Evolutionary conservation across 2,797 vertebrate genomes (phyloP), one percentile per base, ranked within the genome.

Genomic region (Thaleichthys pacificus): DNA sequence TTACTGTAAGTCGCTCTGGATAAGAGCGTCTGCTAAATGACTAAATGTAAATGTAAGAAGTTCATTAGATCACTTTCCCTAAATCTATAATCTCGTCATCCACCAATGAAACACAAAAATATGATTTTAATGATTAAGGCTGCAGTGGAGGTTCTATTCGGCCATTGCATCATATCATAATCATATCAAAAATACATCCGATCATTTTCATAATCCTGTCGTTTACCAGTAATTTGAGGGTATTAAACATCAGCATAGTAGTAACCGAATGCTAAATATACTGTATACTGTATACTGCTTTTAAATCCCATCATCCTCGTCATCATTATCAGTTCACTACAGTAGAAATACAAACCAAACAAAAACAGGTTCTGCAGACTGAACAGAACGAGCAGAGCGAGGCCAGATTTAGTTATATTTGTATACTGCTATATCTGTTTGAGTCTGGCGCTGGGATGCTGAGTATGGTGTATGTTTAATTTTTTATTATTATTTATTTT

Each of bases 381-480:
- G 51, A 56, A 56, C 19, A 56, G 21, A 21, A 60, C 22, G 1
- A 61, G 65, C 56, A 66, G 35, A 51, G 66, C 77, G 49, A 76
- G 73, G 61, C 75, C 73, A 72, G 24, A 30, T 61, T 73, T 49
- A 65, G 49, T 65, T 35, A 61, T 22, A 21, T 70, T 22, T 60
- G 3, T 26, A 57, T 56, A 66, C 22, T 71, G 6, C 17, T 54
- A 35, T 22, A 30, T 21, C 58, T 63, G 60, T 63, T 51, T 21
- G 26, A 71, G 69, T 54, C 28, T 26, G 56, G 65, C 28, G 66
- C 61, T 14, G 47, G 32, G 61, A 5, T 54, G 17, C 3, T 56
- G 7, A n/a, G 19, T n/a, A 47, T 47, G 11, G 42, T 47, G 42
- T 38, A 38, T 47, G 42, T 47, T 21, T n/a, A 11, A 14, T 22